Percentiles rank a stretch among this genome's conserved stretches.
Evolutionary conservation across 2,113 vertebrate genomes (phyloP).

Genomic region (Salvelinus namaycush): DNA sequence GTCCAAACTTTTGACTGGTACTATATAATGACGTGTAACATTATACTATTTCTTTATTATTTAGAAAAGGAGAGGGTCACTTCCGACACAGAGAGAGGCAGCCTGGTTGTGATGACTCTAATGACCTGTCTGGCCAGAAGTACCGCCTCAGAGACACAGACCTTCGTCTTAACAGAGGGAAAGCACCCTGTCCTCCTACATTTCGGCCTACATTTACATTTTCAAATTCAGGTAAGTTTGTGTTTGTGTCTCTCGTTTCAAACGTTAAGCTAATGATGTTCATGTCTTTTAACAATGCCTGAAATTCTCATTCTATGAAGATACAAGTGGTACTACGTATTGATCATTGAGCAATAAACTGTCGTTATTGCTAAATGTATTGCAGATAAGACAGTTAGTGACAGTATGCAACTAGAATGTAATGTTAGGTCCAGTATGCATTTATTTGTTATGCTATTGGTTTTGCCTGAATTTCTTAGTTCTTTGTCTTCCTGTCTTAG

Average conservation of each 20-base stretch:
- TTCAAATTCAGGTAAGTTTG: slow-evolving; percentile 65
- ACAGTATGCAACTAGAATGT: not conserved
- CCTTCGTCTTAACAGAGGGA: slow-evolving; percentile 78
- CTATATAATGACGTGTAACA: not conserved
- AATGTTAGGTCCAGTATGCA: not conserved
- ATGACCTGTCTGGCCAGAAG: slow-evolving; percentile 74
- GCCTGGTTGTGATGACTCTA: slow-evolving; percentile 62
- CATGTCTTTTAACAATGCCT: not conserved
- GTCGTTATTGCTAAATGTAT: too few relatives aligned
- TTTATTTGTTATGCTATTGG: not conserved
- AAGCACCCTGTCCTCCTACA: slow-evolving; percentile 51
- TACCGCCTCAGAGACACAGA: slow-evolving; percentile 86
- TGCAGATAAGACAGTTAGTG: too few relatives aligned
- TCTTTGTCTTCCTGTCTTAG: slow-evolving; percentile 52
- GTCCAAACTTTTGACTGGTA: not conserved
- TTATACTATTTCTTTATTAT: not conserved
- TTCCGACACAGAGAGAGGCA: slow-evolving; percentile 74
- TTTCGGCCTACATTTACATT: slow-evolving; percentile 46
- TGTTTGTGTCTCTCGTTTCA: slow-evolving; percentile 5
- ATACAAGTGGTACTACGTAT: too few relatives aligned
- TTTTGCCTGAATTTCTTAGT: slow-evolving; percentile 14
- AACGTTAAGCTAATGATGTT: too few relatives aligned
- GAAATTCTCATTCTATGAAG: not conserved
- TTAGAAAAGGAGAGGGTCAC: slow-evolving; percentile 85
- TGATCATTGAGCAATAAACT: too few relatives aligned